phyloP scores from a whole-genome alignment of 1,140 invertebrate genomes.

The Trichonephila clavata region DNA sequence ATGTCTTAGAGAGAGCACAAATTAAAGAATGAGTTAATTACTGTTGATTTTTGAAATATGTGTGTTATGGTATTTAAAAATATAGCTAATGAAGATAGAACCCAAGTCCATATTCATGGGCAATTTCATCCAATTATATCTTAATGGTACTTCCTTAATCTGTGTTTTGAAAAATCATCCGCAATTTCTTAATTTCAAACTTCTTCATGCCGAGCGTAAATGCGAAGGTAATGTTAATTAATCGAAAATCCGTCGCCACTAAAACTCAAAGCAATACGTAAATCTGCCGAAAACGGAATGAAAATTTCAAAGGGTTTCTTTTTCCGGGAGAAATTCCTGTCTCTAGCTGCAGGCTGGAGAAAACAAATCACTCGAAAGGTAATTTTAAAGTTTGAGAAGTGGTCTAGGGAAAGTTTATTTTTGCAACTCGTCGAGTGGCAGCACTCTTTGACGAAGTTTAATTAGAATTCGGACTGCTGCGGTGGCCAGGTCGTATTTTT shows the following conservation, averaged over 20 bases:
- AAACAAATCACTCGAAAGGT: slow-evolving; percentile 12
- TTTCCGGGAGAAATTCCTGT: not conserved
- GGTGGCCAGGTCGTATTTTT: no score
- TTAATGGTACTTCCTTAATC: not conserved
- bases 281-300: not conserved
- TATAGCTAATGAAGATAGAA: no score
- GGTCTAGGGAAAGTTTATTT: not conserved
- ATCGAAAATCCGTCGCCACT: not conserved
- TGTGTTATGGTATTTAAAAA: no score
- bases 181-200: not conserved
- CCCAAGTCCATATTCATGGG: not conserved
- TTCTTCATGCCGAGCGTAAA: not conserved
- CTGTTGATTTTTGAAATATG: no score
- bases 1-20: no score
- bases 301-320: not conserved
- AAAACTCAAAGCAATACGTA: not conserved
- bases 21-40: no score
- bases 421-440: not conserved
- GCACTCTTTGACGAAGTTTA: slow-evolving; percentile 26
- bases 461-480: not conserved
- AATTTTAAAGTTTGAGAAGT: slow-evolving; percentile 42
- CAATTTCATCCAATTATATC: not conserved
- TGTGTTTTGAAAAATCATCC: not conserved
- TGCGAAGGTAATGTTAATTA: not conserved
- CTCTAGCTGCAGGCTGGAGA: not conserved